phyloP scores from a whole-genome alignment of 2,113 vertebrate species.

The Chamaetylas fuelleborni region DNA sequence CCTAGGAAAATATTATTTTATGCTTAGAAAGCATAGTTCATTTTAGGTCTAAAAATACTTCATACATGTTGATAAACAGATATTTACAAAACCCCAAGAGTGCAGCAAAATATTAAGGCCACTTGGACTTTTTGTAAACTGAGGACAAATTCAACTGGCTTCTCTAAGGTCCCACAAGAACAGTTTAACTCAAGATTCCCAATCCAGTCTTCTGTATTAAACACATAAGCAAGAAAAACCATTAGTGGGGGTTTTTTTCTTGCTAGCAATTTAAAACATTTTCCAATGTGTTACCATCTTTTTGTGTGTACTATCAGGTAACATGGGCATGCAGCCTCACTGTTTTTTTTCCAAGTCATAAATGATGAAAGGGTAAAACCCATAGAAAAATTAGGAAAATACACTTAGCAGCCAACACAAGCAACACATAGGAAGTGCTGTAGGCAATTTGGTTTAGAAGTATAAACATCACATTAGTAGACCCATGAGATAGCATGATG shows the following conservation, averaged over 20 bases:
- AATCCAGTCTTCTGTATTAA: not conserved
- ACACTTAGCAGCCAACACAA: constrained; percentile 81
- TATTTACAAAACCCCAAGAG: not conserved
- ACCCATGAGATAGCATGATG: constrained; percentile 71
- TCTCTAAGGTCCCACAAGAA: not conserved
- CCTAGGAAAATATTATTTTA: not conserved
- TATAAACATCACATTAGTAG: constrained; percentile 77
- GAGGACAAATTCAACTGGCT: not conserved
- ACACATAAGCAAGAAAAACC: not conserved
- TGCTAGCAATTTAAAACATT: constrained; percentile 23
- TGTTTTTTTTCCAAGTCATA: constrained; percentile 72
- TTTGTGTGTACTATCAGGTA: constrained; percentile 56
- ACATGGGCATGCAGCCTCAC: constrained; percentile 12
- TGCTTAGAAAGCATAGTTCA: not conserved
- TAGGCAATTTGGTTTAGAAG: constrained; percentile 78
- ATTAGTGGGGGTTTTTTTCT: not conserved
- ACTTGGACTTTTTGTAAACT: constrained; percentile 8
- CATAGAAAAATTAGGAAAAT: constrained; percentile 83
- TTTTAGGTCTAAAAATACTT: not conserved
- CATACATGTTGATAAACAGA: not conserved
- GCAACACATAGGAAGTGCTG: constrained; percentile 85
- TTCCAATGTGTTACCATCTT: constrained; percentile 38
- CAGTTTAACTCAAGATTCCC: not conserved
- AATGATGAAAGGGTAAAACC: constrained; percentile 82
- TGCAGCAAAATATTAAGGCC: not conserved